Conservation (phyloP, 1,140 invertebrate genomes). For the Chironomus tepperi region DNA sequence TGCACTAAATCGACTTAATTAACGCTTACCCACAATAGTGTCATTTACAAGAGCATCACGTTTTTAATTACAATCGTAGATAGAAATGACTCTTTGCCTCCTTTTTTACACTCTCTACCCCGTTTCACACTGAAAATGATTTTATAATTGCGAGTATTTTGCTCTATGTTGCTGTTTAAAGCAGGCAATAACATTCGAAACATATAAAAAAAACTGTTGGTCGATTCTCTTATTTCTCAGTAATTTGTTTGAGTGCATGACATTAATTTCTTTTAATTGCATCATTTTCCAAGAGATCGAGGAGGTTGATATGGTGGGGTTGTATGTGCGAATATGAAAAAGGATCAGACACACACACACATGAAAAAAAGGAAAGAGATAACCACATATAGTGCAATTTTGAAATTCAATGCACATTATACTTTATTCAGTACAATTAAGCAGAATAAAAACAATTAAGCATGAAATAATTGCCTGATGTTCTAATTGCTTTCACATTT, state of each 20-base stretch:
- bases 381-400: too few relatives aligned
- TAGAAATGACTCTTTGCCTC: neutral
- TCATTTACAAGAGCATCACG: slow-evolving; percentile 2
- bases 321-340: neutral
- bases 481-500: neutral
- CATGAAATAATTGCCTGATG: slow-evolving; percentile 12
- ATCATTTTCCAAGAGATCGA: neutral
- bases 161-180: too few relatives aligned
- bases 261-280: slow-evolving; percentile 4
- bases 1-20: neutral
- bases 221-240: neutral
- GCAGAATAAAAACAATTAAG: slow-evolving; percentile 17
- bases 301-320: neutral
- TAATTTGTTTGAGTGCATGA: neutral
- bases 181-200: too few relatives aligned
- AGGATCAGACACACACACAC: neutral
- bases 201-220: too few relatives aligned
- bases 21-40: neutral
- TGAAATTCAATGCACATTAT: neutral
- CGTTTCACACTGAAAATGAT: too few relatives aligned
- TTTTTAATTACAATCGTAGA: slow-evolving; percentile 4
- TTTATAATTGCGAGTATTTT: too few relatives aligned
- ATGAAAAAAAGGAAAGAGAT: too few relatives aligned
- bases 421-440: slow-evolving; percentile 1
- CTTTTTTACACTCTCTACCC: neutral